Evolutionary conservation across 2,888 invertebrate species (phyloP).

Genomic region (Hydraecia micacea): DNA sequence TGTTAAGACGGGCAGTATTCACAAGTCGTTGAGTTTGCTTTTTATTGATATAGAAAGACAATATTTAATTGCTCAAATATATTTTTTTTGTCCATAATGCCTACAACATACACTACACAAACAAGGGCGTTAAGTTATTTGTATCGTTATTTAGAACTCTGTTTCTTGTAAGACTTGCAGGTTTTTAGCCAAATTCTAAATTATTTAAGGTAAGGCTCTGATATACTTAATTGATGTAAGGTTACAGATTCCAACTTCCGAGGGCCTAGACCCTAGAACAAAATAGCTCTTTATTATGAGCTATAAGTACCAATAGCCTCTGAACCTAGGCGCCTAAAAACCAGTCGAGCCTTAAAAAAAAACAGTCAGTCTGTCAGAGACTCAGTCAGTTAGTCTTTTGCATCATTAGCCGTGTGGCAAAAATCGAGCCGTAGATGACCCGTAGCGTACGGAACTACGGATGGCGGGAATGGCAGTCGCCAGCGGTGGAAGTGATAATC

Average conservation of each 20-base stretch:
- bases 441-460: slow-evolving; percentile 4
- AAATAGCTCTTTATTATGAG: background rate
- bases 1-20: background rate
- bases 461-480: slow-evolving; percentile 5
- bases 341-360: background rate
- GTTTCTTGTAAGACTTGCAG: background rate
- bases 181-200: background rate
- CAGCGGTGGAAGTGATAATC: slow-evolving; percentile 12
- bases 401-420: background rate
- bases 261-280: background rate
- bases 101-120: background rate
- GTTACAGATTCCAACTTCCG: background rate
- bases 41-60: background rate
- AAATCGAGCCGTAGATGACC: background rate
- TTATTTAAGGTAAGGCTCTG: background rate
- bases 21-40: background rate
- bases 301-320: background rate
- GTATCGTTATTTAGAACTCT: background rate
- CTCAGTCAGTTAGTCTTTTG: too few relatives aligned
- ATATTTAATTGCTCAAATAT: background rate
- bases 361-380: too few relatives aligned
- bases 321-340: background rate
- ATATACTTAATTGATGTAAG: background rate
- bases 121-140: background rate
- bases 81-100: background rate